A percentile compares a stretch with the other conserved stretches of the same genome.
phyloP scores from a whole-genome alignment of 1,140 invertebrate genomes.

The Nomia melanderi region DNA sequence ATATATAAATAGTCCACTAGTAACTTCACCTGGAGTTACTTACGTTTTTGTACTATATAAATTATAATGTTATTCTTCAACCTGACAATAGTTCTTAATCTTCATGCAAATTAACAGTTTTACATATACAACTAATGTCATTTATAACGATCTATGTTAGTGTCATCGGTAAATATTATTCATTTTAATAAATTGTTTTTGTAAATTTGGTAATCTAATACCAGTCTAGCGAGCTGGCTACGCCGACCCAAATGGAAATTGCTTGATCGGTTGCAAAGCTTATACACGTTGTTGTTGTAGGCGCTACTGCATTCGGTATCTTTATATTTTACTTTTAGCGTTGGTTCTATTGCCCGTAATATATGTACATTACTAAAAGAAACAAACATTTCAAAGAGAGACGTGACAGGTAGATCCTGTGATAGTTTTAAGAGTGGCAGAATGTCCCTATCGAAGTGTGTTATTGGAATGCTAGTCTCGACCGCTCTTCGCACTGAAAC shows the following conservation, averaged over 20 bases:
- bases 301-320: constrained; percentile 73
- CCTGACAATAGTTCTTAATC: neutral
- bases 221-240: constrained; percentile 79
- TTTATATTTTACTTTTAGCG: constrained; percentile 83
- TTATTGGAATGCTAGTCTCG: constrained; percentile 83
- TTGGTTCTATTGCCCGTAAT: constrained; percentile 88
- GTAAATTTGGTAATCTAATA: constrained; percentile 74
- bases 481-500: constrained; percentile 84
- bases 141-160: neutral
- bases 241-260: constrained; percentile 76
- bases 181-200: neutral
- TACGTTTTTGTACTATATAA: constrained; percentile 16
- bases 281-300: constrained; percentile 62
- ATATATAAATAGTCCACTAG: neutral
- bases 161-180: neutral
- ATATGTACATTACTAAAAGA: constrained; percentile 83
- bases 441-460: constrained; percentile 85
- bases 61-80: neutral
- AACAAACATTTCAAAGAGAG: constrained; percentile 86
- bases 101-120: too few relatives aligned
- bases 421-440: constrained; percentile 74
- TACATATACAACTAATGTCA: neutral
- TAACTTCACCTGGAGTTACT: neutral
- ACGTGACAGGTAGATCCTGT: constrained; percentile 70
- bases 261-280: constrained; percentile 69